Conservation (phyloP, 2,888 invertebrate genomes). For the Sceliomorpha sp. region DNA sequence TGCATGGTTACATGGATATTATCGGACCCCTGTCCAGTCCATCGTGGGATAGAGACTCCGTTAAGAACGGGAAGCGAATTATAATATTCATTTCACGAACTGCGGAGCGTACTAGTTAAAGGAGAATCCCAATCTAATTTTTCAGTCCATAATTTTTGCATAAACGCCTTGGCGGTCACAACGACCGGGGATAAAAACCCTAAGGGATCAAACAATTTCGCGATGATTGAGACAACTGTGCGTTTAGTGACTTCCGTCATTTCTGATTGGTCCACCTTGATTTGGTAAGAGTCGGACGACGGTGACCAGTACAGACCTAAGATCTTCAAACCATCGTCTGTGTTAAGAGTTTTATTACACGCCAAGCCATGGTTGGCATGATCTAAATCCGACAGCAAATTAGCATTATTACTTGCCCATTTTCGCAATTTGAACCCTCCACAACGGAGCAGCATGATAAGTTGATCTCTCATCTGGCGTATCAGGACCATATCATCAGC, state of each 20-base stretch:
- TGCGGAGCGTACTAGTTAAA: not conserved
- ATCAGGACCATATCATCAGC: not conserved
- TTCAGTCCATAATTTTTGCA: constrained; percentile 2
- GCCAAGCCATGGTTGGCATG: constrained; percentile 3
- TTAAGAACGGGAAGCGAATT: not conserved
- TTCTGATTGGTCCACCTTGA: not conserved
- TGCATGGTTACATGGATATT: not conserved
- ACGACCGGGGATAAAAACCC: not conserved
- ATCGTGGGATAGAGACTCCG: not conserved
- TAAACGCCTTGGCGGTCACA: constrained; percentile 4
- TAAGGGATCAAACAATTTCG: not conserved
- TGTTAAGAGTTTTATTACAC: too few species aligned
- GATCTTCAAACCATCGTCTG: not conserved
- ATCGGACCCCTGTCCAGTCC: not conserved
- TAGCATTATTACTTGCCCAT: not conserved
- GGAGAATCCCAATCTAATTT: not conserved
- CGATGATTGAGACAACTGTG: not conserved
- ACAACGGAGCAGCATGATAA: not conserved
- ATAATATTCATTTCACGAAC: not conserved
- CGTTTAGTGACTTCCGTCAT: not conserved
- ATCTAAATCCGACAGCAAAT: constrained; percentile 6
- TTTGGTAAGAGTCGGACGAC: not conserved
- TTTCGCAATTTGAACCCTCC: not conserved
- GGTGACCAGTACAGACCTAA: not conserved
- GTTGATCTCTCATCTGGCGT: not conserved